Percentiles rank a stretch among this genome's conserved stretches.
phyloP scores from a whole-genome alignment of 2,113 vertebrate species.

The Chrysemys picta region DNA sequence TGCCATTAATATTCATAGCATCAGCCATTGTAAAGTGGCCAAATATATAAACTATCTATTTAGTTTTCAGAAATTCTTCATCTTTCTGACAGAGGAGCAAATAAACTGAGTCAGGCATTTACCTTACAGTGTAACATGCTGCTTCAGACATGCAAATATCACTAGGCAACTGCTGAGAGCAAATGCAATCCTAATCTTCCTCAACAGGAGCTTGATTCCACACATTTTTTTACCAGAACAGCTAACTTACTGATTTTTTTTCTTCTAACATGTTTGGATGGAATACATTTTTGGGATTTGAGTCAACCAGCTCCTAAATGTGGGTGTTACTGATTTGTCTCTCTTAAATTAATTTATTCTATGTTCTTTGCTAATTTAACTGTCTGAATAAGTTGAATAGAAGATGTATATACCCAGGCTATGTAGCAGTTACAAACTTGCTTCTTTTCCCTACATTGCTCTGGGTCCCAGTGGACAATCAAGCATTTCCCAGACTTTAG shows the following conservation, averaged over 20 bases:
- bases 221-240: slow-evolving; percentile 46
- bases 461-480: background rate
- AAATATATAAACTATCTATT: background rate
- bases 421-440: background rate
- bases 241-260: slow-evolving; percentile 33
- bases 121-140: slow-evolving; percentile 40
- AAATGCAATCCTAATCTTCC: slow-evolving; percentile 57
- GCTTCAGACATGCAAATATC: slow-evolving; percentile 57
- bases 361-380: slow-evolving; percentile 8
- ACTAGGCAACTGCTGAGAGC: slow-evolving; percentile 58
- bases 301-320: background rate
- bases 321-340: background rate
- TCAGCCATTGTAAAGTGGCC: slow-evolving; percentile 42
- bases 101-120: slow-evolving; percentile 58
- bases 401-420: background rate
- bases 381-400: background rate
- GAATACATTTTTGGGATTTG: background rate
- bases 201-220: slow-evolving; percentile 56
- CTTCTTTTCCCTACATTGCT: background rate
- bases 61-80: slow-evolving; percentile 53
- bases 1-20: slow-evolving; percentile 64
- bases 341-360: background rate
- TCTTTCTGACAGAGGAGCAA: slow-evolving; percentile 56
- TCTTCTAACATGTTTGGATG: slow-evolving; percentile 20
- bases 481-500: accelerated